Base-by-base conservation (phyloP, 2,888 invertebrate species). In the Ophraella communa region DNA sequence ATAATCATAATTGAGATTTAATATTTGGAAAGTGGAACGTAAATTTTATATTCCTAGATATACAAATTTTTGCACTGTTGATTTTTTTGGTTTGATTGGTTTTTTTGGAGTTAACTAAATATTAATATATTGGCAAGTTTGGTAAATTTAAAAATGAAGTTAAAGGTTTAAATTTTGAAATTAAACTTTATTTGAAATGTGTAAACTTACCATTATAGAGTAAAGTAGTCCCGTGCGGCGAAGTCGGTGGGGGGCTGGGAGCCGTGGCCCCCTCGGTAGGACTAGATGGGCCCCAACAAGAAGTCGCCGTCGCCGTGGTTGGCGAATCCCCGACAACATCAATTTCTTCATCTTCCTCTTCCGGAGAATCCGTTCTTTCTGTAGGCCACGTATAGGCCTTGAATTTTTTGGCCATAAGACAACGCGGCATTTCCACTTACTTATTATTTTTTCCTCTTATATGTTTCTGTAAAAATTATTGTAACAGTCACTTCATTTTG, bases 341-440 rank as follows among this genome's bases (percentile, higher is more conserved):
- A 85, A 93, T 92, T 85, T 93, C 93, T 84, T 93, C 93, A 74
- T 91, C 86, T 75, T 89, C 89, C 74, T 87, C 88, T 80, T 85
- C 86, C 62, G 72, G 72, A 62, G 78, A 77, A 62, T 80, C 80
- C 70, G 67, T 64, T 52, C 67, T 57, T 57, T 58, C 64, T 78
- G 89, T 90, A 75, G 88, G 88, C 90, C 91, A 91, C 73, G 90
- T 89, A 81, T 90, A 90, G 83, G 89, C 92, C 89, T 94, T 95
- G 93, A 94, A 94, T 88, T 95, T 95, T 86, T 95, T 95, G 80
- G 95, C 94, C 94, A 95, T 95, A 84, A 95, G 90, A 87, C 94
- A 95, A 84, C 95, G 93, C 85, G 95, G 95, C 95, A 95, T 95
- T 18, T 49, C n/a, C 53, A 56, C 45, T 30, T 33, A 45, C 4